Conservation (phyloP, 2,797 vertebrate genomes). For the Macropus fuliginosus region DNA sequence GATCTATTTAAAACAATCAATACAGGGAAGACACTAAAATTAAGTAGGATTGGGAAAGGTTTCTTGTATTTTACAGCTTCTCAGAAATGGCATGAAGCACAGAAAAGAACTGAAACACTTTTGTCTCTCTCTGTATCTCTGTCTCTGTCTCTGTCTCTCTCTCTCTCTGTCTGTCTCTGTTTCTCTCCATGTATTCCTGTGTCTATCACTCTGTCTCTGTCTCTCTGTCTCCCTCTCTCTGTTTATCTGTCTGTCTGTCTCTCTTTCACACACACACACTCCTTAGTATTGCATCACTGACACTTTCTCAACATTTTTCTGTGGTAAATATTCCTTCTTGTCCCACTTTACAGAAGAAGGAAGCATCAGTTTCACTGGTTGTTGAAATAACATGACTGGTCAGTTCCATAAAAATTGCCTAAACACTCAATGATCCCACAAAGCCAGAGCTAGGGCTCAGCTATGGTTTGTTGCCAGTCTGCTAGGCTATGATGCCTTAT, state of each 20-base stretch:
- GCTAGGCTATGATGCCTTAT: background rate
- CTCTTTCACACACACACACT: fast-evolving
- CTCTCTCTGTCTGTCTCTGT: too few species aligned
- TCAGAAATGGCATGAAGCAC: background rate
- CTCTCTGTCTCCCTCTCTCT: too few species aligned
- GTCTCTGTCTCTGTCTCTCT: too few species aligned
- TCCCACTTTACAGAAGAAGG: background rate
- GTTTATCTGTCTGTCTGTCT: background rate
- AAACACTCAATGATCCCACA: background rate
- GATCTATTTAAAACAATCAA: background rate
- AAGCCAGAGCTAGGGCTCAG: background rate
- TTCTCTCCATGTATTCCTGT: too few species aligned
- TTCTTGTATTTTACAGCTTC: background rate
- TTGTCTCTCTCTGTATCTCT: background rate
- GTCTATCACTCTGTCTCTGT: too few species aligned
- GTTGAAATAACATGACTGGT: background rate
- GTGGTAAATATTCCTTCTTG: background rate
- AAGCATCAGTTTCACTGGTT: background rate
- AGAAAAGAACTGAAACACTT: background rate
- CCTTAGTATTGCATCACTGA: background rate
- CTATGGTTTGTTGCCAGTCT: background rate
- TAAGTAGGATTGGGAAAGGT: background rate
- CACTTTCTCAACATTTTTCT: background rate
- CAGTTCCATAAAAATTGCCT: background rate
- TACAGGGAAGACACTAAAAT: background rate